Evolutionary conservation across 2,888 invertebrate species (phyloP).

Genomic region (Acronicta leporina): DNA sequence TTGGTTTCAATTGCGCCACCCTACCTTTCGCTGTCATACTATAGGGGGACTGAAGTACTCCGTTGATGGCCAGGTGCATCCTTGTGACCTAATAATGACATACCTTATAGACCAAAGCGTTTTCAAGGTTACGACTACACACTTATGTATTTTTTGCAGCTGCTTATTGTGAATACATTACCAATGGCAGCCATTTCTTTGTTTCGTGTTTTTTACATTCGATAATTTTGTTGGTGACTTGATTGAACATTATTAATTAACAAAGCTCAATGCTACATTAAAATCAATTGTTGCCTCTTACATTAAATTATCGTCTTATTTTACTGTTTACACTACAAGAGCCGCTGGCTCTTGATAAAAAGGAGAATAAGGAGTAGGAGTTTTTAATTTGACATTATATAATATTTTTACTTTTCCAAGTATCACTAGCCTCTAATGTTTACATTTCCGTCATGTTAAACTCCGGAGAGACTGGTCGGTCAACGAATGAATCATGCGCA

Average conservation of each 20-base stretch:
- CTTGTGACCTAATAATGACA: slow-evolving; percentile 1
- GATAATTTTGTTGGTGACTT: too few relatives aligned
- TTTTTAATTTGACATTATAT: not conserved
- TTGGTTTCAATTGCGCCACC: slow-evolving; percentile 21
- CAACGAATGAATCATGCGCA: slow-evolving; percentile 25
- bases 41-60: slow-evolving; percentile 4
- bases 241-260: too few relatives aligned
- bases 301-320: too few relatives aligned
- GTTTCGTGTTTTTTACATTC: too few relatives aligned
- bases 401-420: not conserved
- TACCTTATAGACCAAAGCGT: not conserved
- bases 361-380: not conserved
- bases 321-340: too few relatives aligned
- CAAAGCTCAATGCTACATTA: too few relatives aligned
- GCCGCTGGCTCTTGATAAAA: too few relatives aligned
- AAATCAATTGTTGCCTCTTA: too few relatives aligned
- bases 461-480: slow-evolving; percentile 15
- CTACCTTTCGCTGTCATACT: slow-evolving; percentile 8
- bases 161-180: not conserved
- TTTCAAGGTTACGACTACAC: slow-evolving; percentile 13
- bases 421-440: slow-evolving; percentile 6
- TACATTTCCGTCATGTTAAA: slow-evolving; percentile 16
- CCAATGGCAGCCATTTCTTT: too few relatives aligned
- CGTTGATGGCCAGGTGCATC: slow-evolving; percentile 33
- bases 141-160: not conserved